These are phyloP conservation scores for Ephydatia muelleri DNA, from an alignment of 37 sponge, comb jelly and placozoan genomes.

Conservation along the genomic window DNA sequence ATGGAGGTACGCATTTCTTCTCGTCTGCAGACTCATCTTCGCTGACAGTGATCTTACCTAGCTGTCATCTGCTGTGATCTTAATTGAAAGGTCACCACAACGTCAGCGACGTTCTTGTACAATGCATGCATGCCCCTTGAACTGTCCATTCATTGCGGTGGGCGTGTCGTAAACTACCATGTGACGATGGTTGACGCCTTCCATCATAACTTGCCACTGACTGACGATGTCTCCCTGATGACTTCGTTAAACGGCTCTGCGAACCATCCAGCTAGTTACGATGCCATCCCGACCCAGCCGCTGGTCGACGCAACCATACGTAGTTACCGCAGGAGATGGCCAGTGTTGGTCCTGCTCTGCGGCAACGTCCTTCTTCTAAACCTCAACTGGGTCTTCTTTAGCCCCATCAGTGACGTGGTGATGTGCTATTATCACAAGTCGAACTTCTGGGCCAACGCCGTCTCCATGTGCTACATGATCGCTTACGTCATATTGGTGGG, in stretches of 20 bases:
- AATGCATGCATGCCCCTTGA: neutral
- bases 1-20: no score
- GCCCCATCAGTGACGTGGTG: constrained; percentile 42
- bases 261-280: neutral
- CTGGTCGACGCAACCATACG: neutral
- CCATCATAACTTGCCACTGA: neutral
- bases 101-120: no score
- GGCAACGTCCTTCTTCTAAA: constrained; percentile 25
- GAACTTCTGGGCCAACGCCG: constrained; percentile 23
- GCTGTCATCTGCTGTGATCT: no score
- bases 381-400: constrained; percentile 28
- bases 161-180: neutral
- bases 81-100: no score
- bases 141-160: neutral
- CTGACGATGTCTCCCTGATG: neutral
- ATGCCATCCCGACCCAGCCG: neutral
- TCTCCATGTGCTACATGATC: constrained; percentile 25
- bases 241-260: neutral
- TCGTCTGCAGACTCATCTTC: no score
- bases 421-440: constrained; percentile 48
- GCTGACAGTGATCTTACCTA: no score
- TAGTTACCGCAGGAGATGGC: constrained; percentile 49
- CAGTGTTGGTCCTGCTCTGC: constrained; percentile 20
- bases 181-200: neutral
- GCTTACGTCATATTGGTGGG: constrained; percentile 38